Percentiles rank a stretch among this genome's conserved stretches.
These are phyloP conservation scores for Jacana jacana DNA, from an alignment of 2,113 vertebrate species.

Conservation along the genomic window DNA sequence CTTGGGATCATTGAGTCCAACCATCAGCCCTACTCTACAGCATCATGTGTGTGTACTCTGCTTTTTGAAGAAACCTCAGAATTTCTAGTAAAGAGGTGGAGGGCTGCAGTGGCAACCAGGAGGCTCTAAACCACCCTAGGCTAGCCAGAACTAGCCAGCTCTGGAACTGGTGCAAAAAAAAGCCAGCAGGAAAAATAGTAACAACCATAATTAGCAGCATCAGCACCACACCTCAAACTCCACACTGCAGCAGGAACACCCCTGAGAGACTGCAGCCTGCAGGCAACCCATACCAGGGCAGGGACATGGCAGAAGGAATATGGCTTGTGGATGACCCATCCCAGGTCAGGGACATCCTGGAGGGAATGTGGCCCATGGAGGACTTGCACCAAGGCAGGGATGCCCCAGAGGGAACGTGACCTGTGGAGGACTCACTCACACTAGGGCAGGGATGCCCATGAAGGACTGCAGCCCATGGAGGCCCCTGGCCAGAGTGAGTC, in stretches of 20 bases:
- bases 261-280: background rate
- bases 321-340: background rate
- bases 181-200: background rate
- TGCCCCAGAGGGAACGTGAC: fast-evolving
- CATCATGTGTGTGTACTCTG: too few relatives aligned
- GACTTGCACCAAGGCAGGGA: background rate
- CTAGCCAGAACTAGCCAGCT: background rate
- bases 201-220: background rate
- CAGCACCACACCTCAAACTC: background rate
- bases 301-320: background rate
- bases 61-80: background rate
- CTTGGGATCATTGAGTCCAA: too few relatives aligned
- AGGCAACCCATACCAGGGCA: background rate
- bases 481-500: background rate
- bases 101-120: background rate
- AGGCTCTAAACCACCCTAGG: background rate
- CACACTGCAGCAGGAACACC: background rate
- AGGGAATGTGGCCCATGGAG: background rate
- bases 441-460: too few relatives aligned
- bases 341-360: background rate
- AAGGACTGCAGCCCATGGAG: background rate
- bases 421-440: background rate
- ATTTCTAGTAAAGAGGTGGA: background rate
- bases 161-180: background rate
- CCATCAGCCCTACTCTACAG: too few relatives aligned